These are phyloP conservation scores for Liparis tanakae DNA, from an alignment of 2,797 vertebrate genomes.

Conservation along the genomic window DNA sequence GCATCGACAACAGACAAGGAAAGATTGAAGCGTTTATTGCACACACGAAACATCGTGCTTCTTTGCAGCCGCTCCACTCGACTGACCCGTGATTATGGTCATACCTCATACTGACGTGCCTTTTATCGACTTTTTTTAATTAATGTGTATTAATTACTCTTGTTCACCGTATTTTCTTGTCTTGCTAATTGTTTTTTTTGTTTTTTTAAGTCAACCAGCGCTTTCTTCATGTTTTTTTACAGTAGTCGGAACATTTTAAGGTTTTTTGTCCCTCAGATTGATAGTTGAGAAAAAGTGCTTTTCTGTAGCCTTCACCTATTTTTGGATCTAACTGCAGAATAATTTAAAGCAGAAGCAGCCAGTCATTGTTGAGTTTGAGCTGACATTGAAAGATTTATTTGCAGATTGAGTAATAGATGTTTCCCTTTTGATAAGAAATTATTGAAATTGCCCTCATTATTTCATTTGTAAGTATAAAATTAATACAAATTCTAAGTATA, in stretches of 20 bases:
- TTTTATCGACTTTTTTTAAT: not conserved
- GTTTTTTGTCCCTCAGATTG: slow-evolving; percentile 20
- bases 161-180: slow-evolving; percentile 7
- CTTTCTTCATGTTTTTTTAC: not conserved
- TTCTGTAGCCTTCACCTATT: not conserved
- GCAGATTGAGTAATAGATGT: slow-evolving; percentile 19
- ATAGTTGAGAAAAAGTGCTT: slow-evolving; percentile 20
- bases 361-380: slow-evolving; percentile 14
- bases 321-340: slow-evolving; percentile 27
- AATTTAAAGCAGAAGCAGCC: slow-evolving; percentile 25
- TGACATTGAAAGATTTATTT: slow-evolving; percentile 19
- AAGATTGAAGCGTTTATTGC: not conserved
- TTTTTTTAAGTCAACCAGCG: not conserved
- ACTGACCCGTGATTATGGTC: not conserved
- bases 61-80: not conserved
- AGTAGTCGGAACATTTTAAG: not conserved
- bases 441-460: not conserved
- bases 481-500: too few species aligned
- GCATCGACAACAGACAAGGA: not conserved
- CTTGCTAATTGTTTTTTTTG: not conserved
- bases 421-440: not conserved
- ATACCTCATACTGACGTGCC: not conserved
- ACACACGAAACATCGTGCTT: not conserved
- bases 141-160: slow-evolving; percentile 2
- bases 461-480: slow-evolving; percentile 15